Conservation (phyloP, 1,140 invertebrate genomes). For the Trypoxylus dichotomus region DNA sequence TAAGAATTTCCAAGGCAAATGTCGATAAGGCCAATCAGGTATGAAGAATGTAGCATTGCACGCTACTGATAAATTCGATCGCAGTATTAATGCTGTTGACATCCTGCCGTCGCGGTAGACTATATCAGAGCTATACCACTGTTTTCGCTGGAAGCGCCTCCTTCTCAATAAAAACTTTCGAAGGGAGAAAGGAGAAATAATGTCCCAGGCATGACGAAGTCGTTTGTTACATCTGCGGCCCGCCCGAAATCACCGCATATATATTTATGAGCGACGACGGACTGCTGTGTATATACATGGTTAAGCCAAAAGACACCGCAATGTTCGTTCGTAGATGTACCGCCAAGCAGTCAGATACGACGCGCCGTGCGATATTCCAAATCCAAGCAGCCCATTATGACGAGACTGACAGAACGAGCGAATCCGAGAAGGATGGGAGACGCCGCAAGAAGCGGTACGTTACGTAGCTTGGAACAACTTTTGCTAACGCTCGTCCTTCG, state of each 20-base stretch:
- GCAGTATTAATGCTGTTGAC: not conserved
- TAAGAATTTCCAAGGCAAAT: no score
- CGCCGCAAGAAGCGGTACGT: not conserved
- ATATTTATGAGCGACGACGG: not conserved
- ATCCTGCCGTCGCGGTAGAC: not conserved
- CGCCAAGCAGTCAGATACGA: not conserved
- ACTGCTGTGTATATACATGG: not conserved
- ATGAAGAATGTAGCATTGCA: no score
- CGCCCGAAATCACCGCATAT: not conserved
- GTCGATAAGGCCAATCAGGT: no score
- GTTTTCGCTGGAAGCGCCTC: not conserved
- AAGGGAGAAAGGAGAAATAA: not conserved
- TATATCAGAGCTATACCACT: not conserved
- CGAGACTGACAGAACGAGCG: not conserved
- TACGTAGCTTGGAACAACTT: not conserved
- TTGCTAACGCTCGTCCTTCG: not conserved
- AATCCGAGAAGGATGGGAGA: not conserved
- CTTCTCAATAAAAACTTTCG: not conserved
- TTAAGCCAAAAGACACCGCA: not conserved
- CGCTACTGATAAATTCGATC: no score
- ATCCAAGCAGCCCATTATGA: not conserved
- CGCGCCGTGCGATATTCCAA: not conserved
- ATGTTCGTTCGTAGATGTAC: not conserved
- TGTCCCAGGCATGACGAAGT: not conserved
- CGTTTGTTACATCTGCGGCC: conserved; percentile 5